Percentiles rank a stretch among this genome's conserved stretches.
Conservation (phyloP, 2,888 invertebrate genomes). For the Philereme vetulata region DNA sequence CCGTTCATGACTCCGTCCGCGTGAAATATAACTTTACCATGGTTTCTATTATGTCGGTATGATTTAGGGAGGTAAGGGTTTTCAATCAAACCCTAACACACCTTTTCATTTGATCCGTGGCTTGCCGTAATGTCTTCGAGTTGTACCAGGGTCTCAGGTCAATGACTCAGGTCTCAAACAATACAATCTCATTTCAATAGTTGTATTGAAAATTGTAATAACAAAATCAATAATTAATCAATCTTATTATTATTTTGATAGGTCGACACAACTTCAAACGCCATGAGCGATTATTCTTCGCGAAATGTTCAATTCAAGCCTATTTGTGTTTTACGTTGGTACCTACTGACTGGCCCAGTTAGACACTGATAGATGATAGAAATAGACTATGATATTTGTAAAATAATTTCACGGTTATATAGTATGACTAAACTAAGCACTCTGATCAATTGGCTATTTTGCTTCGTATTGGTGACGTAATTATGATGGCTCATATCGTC, state of each 20-base stretch:
- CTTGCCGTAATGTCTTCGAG: too few species aligned
- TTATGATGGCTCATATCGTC: too few species aligned
- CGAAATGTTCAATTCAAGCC: slow-evolving; percentile 39
- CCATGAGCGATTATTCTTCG: slow-evolving; percentile 35
- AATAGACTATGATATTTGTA: slow-evolving; percentile 31
- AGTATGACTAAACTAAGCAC: slow-evolving; percentile 1
- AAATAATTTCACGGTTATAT: neutral
- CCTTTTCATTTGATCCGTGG: too few species aligned
- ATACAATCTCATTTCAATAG: too few species aligned
- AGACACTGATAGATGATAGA: slow-evolving; percentile 57
- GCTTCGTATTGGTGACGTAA: neutral
- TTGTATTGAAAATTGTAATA: too few species aligned
- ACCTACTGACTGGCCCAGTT: slow-evolving; percentile 45
- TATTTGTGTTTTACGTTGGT: slow-evolving; percentile 38
- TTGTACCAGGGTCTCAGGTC: too few species aligned
- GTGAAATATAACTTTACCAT: too few species aligned
- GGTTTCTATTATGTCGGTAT: too few species aligned
- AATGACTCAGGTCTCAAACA: too few species aligned
- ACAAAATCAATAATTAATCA: neutral
- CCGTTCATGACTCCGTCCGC: too few species aligned
- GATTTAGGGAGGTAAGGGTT: too few species aligned
- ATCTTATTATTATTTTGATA: slow-evolving; percentile 7
- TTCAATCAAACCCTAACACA: too few species aligned
- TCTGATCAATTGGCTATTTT: slow-evolving; percentile 6
- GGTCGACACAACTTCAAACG: slow-evolving; percentile 24